Base-by-base conservation (phyloP, 2,113 vertebrate genomes). In the Sakesphorus luctuosus region DNA sequence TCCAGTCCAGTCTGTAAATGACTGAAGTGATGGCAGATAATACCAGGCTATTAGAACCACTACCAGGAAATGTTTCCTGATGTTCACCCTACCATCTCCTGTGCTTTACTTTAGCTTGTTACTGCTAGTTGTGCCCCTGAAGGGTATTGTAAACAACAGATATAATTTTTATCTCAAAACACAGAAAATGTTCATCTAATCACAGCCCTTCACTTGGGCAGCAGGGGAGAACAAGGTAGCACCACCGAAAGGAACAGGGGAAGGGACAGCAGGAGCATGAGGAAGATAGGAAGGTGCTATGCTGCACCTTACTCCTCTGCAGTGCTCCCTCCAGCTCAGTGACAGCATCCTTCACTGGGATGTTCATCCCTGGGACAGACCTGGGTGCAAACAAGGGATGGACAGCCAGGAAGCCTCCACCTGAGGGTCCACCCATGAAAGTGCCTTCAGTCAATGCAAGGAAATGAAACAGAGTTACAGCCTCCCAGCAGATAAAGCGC, bases 1-100 rank as follows among this genome's bases (percentile, higher is more conserved):
- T 92, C 84, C 68, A 52, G 74, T 55, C 44, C 3, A 3, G 59
- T 55, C 83, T 82, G 80, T 73, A 96, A 96, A 94, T 86, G 55
- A 72, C 81, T 15, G 1, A 79, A 84, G 65, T 71, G 68, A 91
- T 88, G 46, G 63, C 61, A 91, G 90, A 91, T 82, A 87, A 94
- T 67, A 67, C 49, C 69, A 53, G 81, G 17, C 78, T 89, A 62
- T 69, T 81, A 79, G 46, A 87, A 81, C 33, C 44, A 59, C 83
- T 73, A 66, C 35, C 72, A 65, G 52, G 65, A 93, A 78, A 90
- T 46, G 19, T 61, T 90, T 93, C 84, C 84, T 74, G 68, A 87
- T 69, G 67, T 3, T 89, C 83, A 61, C 76, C 73, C 82, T 61
- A 87, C 47, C 65, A 84, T 83, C 74, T 85, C 80, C 62, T 87